Conservation (phyloP, 2,888 invertebrate genomes). For the Dilophus febrilis region DNA sequence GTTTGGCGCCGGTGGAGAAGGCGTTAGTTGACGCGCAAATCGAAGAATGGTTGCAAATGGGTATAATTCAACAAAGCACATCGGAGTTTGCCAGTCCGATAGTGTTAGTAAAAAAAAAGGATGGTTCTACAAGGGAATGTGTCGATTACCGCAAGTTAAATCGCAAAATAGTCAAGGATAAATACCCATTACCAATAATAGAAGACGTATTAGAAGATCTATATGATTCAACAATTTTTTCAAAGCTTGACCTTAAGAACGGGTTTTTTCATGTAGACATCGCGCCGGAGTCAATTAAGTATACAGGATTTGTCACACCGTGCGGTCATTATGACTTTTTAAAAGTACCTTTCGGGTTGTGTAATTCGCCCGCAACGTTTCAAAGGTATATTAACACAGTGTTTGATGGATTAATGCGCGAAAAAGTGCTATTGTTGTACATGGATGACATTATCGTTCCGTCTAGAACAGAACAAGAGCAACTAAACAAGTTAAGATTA, state of each 20-base stretch:
- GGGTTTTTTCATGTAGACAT: conserved; percentile 20
- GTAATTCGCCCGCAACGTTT: conserved; percentile 7
- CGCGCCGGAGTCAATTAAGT: conserved; percentile 12
- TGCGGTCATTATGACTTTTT: conserved; percentile 6
- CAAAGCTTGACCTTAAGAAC: conserved; percentile 17
- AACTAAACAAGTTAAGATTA: not conserved
- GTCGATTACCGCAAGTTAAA: conserved; percentile 23
- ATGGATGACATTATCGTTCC: conserved; percentile 8
- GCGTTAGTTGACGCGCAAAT: not conserved
- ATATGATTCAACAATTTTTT: conserved; percentile 14
- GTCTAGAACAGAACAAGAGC: not conserved
- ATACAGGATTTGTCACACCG: conserved; percentile 6
- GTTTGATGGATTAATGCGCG: conserved; percentile 1
- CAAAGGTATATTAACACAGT: conserved; percentile 4
- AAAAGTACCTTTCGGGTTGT: conserved; percentile 7
- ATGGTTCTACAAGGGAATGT: conserved; percentile 10
- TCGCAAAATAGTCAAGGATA: conserved; percentile 11
- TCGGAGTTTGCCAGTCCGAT: not conserved
- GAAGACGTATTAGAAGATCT: conserved; percentile 20
- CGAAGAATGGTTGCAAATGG: not conserved
- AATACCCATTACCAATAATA: conserved; percentile 20
- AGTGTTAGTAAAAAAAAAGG: not conserved
- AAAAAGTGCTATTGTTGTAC: conserved; percentile 3
- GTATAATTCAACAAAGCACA: not conserved
- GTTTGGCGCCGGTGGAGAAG: no score